A percentile compares a stretch with the other conserved stretches of the same genome.
Evolutionary conservation across 2,797 vertebrate species (phyloP).

Genomic region (Gambusia yucatana): DNA sequence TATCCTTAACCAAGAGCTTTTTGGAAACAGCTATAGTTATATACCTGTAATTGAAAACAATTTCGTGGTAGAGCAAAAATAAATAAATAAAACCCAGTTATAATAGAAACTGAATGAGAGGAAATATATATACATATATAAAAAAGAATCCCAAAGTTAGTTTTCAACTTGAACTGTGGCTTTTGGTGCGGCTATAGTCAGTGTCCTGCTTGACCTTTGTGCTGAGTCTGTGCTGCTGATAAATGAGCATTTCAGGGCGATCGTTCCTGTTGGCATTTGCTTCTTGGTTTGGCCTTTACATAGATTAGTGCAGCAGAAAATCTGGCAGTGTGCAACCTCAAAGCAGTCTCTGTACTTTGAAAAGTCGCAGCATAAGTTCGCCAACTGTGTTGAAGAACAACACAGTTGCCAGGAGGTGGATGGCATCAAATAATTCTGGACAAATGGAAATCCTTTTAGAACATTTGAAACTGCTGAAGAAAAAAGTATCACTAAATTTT

Average conservation of each 20-base stretch:
- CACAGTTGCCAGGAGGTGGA: too few species aligned
- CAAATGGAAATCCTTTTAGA: neutral
- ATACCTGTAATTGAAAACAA: neutral
- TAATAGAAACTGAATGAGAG: neutral
- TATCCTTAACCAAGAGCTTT: neutral
- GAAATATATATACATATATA: neutral
- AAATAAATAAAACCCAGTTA: neutral
- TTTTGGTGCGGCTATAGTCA: neutral
- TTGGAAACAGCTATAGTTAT: neutral
- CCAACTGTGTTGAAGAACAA: neutral
- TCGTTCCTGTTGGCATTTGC: slow-evolving; percentile 3
- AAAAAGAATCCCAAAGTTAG: neutral
- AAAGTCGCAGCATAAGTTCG: neutral
- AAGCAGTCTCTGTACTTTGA: neutral
- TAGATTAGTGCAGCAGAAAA: neutral
- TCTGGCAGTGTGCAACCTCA: neutral
- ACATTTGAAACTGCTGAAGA: neutral
- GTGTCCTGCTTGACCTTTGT: neutral
- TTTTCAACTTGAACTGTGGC: neutral
- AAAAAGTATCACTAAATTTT: neutral
- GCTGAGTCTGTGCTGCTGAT: neutral
- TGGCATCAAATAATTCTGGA: too few species aligned
- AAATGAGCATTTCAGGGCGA: neutral
- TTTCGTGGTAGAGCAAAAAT: neutral
- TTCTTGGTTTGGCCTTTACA: neutral